Percentiles rank a stretch among this genome's conserved stretches.
These are phyloP conservation scores for Sardina pilchardus DNA, from an alignment of 2,113 vertebrate genomes.

Conservation along the genomic window DNA sequence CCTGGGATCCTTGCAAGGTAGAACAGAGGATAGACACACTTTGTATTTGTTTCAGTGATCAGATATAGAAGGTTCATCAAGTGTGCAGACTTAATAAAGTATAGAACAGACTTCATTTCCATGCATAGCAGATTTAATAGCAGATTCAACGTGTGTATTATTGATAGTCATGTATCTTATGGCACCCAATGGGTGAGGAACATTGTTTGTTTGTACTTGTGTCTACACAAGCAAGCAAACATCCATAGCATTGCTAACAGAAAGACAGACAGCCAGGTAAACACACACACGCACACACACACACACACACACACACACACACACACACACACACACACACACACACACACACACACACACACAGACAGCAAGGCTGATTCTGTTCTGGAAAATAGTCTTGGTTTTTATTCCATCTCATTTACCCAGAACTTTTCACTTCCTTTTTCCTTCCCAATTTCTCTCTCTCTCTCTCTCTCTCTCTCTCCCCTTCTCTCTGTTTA, in stretches of 20 bases:
- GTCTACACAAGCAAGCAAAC: background rate
- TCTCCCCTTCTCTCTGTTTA: background rate
- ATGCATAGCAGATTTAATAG: too few relatives aligned
- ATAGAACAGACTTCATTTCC: too few relatives aligned
- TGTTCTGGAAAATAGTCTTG: background rate
- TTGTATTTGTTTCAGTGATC: background rate
- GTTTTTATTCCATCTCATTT: background rate
- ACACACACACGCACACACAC: background rate
- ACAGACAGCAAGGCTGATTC: background rate
- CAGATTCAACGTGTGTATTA: too few relatives aligned
- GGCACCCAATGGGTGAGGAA: background rate
- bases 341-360: background rate
- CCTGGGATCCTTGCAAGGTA: background rate
- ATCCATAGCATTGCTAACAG: background rate
- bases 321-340: background rate
- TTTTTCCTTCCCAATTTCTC: background rate
- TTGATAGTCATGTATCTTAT: background rate
- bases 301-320: background rate
- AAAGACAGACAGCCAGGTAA: too few relatives aligned
- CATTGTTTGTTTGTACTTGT: background rate
- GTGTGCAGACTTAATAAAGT: background rate
- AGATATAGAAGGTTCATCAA: background rate
- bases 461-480: background rate
- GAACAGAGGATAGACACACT: background rate
- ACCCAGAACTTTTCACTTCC: background rate